phyloP scores from a whole-genome alignment of 1,140 invertebrate genomes.

The Drosophila orena region DNA sequence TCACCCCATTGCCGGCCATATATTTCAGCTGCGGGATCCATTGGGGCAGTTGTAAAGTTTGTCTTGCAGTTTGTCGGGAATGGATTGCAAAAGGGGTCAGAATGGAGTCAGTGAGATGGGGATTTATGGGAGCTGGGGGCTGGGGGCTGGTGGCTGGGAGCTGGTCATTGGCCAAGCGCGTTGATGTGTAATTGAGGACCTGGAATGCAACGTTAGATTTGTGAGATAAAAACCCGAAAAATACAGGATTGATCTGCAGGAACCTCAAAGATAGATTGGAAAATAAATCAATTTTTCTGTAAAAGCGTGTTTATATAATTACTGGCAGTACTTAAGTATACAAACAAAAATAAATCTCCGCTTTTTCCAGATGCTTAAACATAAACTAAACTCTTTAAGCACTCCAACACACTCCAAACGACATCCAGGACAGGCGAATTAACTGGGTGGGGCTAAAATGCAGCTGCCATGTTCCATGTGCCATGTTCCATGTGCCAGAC shows the following conservation, averaged over 20 bases:
- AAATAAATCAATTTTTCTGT: not conserved
- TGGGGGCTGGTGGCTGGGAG: conserved; percentile 16
- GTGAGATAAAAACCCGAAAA: not conserved
- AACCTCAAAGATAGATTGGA: not conserved
- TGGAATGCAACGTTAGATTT: conserved; percentile 22
- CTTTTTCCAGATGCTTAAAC: too few species aligned
- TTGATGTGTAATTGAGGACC: conserved; percentile 59
- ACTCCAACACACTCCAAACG: not conserved
- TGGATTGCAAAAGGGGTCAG: conserved; percentile 31
- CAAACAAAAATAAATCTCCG: not conserved
- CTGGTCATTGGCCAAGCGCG: conserved; percentile 48
- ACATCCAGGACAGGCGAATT: not conserved
- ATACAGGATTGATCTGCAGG: not conserved
- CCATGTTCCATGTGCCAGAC: conserved; percentile 52
- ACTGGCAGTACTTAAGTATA: not conserved
- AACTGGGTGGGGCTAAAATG: not conserved
- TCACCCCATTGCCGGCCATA: conserved; percentile 12
- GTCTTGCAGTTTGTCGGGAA: conserved; percentile 45
- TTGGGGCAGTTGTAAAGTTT: conserved; percentile 51
- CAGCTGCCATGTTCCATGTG: conserved; percentile 28
- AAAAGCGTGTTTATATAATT: not conserved
- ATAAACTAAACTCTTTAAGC: not conserved
- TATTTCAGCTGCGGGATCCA: conserved; percentile 35
- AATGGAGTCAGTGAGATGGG: conserved; percentile 1
- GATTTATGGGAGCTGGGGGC: conserved; percentile 12